Evolutionary conservation across 2,888 invertebrate species (phyloP).

Genomic region (Dryocosmus kuriphilus): DNA sequence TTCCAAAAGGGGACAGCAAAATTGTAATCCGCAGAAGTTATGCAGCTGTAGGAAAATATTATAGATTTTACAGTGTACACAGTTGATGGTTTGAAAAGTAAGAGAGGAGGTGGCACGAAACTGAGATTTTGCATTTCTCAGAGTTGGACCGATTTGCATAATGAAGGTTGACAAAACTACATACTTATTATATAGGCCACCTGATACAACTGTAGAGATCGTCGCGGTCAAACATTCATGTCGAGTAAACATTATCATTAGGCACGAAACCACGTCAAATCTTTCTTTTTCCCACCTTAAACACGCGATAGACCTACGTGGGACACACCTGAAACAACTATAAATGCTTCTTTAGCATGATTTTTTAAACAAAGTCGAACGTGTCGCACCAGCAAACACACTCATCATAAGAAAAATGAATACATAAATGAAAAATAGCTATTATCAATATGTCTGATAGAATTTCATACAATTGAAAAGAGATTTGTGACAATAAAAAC

Average conservation of each 20-base stretch:
- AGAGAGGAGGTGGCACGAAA: not conserved
- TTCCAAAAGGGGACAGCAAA: not conserved
- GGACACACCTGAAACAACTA: conserved; percentile 56
- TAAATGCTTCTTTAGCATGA: not conserved
- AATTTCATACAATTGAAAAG: not conserved
- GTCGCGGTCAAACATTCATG: conserved; percentile 69
- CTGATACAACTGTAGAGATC: conserved; percentile 71
- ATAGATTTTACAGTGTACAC: not conserved
- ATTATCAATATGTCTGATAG: not conserved
- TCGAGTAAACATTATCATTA: conserved; percentile 69
- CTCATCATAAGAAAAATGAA: not conserved
- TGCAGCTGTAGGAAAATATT: not conserved
- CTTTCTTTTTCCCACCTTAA: conserved; percentile 50
- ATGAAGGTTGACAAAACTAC: conserved; percentile 66
- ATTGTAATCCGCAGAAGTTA: not conserved
- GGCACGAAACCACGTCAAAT: conserved; percentile 63
- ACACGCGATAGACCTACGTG: conserved; percentile 38
- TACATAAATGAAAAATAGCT: not conserved
- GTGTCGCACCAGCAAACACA: not conserved
- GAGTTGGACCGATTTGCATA: conserved; percentile 56
- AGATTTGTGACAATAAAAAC: not conserved
- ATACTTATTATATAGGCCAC: conserved; percentile 62
- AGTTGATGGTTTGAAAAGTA: not conserved
- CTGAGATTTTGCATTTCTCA: conserved; percentile 43
- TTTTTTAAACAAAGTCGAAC: conserved; percentile 20